These are phyloP conservation scores for Atherix ibis DNA, from an alignment of 2,888 invertebrate genomes.

Conservation along the genomic window DNA sequence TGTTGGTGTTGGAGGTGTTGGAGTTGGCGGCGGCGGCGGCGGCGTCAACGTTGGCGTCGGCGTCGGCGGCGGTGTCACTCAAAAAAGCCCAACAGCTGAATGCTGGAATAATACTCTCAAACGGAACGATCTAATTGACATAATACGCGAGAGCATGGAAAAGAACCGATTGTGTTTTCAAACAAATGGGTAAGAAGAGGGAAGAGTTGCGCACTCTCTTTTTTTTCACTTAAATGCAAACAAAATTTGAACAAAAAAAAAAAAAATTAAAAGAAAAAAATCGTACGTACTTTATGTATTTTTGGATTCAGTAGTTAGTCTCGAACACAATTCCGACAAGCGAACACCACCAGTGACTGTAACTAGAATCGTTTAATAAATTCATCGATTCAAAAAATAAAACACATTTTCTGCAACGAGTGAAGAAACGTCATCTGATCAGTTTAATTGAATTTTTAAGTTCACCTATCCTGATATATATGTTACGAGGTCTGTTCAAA, in stretches of 20 bases:
- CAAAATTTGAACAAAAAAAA: constrained; percentile 5
- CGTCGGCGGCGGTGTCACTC: constrained; percentile 14
- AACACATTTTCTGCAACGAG: no score
- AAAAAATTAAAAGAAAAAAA: neutral
- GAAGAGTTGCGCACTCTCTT: neutral
- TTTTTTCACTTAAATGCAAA: neutral
- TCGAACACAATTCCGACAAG: no score
- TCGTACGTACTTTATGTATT: no score
- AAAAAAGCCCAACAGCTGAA: constrained; percentile 25
- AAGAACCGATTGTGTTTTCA: constrained; percentile 77
- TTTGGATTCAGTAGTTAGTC: no score
- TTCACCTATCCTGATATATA: no score
- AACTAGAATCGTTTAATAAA: no score
- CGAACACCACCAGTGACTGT: no score
- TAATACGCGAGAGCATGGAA: constrained; percentile 83
- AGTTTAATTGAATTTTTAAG: no score
- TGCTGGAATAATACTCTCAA: constrained; percentile 56
- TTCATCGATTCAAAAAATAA: no score
- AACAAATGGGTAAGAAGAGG: constrained; percentile 48
- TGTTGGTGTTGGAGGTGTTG: constrained; percentile 21
- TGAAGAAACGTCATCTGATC: no score
- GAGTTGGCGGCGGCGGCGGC: constrained; percentile 19
- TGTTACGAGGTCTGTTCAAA: no score
- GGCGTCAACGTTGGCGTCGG: no score
- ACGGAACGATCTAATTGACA: constrained; percentile 67